Evolutionary conservation across 2,888 invertebrate genomes (phyloP).

Genomic region (Synergus laeviventris): DNA sequence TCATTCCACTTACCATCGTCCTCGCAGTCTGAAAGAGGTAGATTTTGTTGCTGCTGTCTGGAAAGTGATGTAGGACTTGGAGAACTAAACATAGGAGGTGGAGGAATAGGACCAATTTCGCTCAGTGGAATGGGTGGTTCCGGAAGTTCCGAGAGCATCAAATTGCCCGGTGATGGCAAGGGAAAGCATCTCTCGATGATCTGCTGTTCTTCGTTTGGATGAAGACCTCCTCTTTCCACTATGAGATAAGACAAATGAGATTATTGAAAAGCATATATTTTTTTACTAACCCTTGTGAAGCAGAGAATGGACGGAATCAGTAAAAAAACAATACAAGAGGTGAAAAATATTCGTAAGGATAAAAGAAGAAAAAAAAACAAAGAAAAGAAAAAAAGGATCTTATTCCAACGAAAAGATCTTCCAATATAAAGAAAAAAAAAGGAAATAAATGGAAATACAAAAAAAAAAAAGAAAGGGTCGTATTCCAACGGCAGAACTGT

Average conservation of each 20-base stretch:
- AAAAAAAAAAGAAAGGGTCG: background rate
- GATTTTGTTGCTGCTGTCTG: conserved; percentile 74
- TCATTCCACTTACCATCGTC: conserved; percentile 79
- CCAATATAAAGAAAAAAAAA: background rate
- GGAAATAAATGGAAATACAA: background rate
- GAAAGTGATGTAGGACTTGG: conserved; percentile 84
- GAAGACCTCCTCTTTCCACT: conserved; percentile 68
- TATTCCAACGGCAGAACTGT: conserved; percentile 26
- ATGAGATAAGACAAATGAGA: conserved; percentile 42
- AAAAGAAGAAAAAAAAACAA: background rate
- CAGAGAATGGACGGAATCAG: too few relatives aligned
- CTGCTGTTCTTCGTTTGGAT: conserved; percentile 67
- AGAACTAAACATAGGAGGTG: conserved; percentile 97
- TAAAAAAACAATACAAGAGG: background rate
- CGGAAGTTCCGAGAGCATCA: conserved; percentile 91
- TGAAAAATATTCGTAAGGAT: background rate
- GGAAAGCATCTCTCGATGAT: conserved; percentile 72
- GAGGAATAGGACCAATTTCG: conserved; percentile 95
- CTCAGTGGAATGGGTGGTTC: conserved; percentile 95
- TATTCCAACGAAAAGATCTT: too few relatives aligned
- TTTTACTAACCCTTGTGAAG: too few relatives aligned
- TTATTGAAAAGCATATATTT: conserved; percentile 4
- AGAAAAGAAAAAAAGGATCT: background rate
- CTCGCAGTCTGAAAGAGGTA: conserved; percentile 79
- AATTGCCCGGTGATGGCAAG: conserved; percentile 69